These are phyloP conservation scores for Holothuria glaberrima DNA, from an alignment of 35 echinoderm and acorn worm genomes.

Conservation along the genomic window DNA sequence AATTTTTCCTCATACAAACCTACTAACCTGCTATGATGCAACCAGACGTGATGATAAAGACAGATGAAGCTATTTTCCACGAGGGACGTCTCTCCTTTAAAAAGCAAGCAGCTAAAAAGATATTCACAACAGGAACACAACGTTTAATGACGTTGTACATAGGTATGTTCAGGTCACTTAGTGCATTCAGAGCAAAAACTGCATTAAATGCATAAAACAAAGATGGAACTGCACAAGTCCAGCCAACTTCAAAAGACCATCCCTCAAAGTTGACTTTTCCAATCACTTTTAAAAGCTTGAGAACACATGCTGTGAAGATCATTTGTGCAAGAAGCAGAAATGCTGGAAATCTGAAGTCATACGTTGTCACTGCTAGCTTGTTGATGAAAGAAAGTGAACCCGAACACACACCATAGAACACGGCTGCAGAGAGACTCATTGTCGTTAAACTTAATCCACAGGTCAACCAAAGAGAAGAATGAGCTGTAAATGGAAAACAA, in stretches of 20 bases:
- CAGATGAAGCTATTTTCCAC: constrained; percentile 45
- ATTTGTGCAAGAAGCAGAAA: constrained; percentile 80
- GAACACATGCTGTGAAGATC: constrained; percentile 69
- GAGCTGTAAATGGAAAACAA: not conserved
- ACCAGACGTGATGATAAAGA: constrained; percentile 66
- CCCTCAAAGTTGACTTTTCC: constrained; percentile 18
- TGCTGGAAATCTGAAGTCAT: constrained; percentile 72
- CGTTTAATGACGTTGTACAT: constrained; percentile 95
- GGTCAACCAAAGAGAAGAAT: not conserved
- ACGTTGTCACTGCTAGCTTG: constrained; percentile 71
- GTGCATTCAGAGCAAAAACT: constrained; percentile 72
- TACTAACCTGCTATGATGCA: constrained; percentile 85
- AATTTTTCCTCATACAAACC: no score
- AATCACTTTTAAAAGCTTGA: constrained; percentile 46
- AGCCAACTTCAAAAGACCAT: constrained; percentile 27
- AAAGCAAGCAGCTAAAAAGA: constrained; percentile 69
- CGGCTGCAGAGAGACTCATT: constrained; percentile 71
- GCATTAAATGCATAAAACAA: constrained; percentile 78
- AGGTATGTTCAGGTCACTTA: constrained; percentile 81
- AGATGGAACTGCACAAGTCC: constrained; percentile 69
- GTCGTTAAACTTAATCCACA: not conserved
- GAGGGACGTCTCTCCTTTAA: constrained; percentile 71
- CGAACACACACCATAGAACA: constrained; percentile 83
- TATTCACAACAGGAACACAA: constrained; percentile 73
- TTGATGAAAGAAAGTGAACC: constrained; percentile 90